A percentile compares a stretch with the other conserved stretches of the same genome.
Evolutionary conservation across 2,113 vertebrate species (phyloP).

Genomic region (Myotis yumanensis): DNA sequence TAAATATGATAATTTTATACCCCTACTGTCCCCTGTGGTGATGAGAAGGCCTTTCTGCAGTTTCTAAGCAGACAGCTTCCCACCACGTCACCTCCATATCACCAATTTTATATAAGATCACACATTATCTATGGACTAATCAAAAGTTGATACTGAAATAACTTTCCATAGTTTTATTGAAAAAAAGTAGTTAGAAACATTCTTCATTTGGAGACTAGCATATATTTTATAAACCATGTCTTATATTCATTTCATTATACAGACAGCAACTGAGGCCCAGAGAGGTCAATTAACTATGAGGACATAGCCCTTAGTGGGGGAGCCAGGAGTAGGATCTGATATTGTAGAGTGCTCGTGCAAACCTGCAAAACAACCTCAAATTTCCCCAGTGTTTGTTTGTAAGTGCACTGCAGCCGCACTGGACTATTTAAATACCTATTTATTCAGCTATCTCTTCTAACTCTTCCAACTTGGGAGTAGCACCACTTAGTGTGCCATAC

Average conservation of each 20-base stretch:
- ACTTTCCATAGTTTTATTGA: neutral
- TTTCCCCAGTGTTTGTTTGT: neutral
- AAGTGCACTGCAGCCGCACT: neutral
- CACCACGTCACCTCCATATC: neutral
- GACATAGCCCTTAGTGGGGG: neutral
- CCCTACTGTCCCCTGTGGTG: neutral
- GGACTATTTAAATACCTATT: neutral
- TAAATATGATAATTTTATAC: neutral
- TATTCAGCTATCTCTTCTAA: neutral
- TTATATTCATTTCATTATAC: neutral
- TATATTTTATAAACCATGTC: constrained; percentile 11
- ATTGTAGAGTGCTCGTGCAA: neutral
- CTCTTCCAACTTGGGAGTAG: neutral
- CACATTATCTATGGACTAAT: neutral
- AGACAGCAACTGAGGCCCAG: neutral
- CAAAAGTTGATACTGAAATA: neutral
- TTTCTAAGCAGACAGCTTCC: neutral
- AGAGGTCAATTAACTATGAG: neutral
- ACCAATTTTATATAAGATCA: neutral
- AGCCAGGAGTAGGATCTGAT: neutral
- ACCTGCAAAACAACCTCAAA: neutral
- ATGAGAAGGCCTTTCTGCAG: neutral
- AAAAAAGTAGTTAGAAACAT: neutral
- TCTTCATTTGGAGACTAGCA: neutral
- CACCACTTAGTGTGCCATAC: neutral